Base-by-base conservation (phyloP, 2,888 invertebrate genomes). In the Agrilus mali region DNA sequence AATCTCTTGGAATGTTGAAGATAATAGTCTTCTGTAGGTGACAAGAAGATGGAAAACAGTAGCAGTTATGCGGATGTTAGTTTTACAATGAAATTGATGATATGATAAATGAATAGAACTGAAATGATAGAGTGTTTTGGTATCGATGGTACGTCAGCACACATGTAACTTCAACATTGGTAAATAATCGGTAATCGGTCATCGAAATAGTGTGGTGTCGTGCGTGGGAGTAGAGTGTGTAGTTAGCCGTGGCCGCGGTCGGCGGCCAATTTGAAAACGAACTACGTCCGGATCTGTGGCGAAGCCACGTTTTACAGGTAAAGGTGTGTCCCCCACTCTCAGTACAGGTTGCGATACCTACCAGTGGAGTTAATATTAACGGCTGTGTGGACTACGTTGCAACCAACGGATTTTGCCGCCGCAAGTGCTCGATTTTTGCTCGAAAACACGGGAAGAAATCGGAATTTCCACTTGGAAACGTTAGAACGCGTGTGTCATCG, bases 241-340 rank as follows among this genome's bases (percentile, higher is more conserved):
- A 27, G 10, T 27, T 27, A 27, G 10, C 27, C 27, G 27, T 10
- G 27, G 27, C 27, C 27, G 27, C 10, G 27, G 27, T 27, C 27
- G 27, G 27, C 27, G 27, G 27, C 27, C 27, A 7, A 39, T 39
- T 39, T 10, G 17, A 36, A 44, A 40, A 17, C 37, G 37, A 40
- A 46, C 43, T 47, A 38, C 43, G 49, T 50, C 43, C 47, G 47
- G 48, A 39, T 45, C 50, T 45, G 49, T 33, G 33, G 43, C 47
- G 41, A 44, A 42, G 52, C 52, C 50, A 50, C 52, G 50, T 52
- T 49, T 49, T 47, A 50, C 49, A 48, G 48, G 52, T 52, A 50
- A 49, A 47, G 47, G 47, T 45, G 42, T 43, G 40, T 35, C 45
- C 48, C 47, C 52, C 52, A 47, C 50, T 37, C 40, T 44, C 41